Conservation (phyloP, 2,113 vertebrate species). For the Ctenodactylus gundi region DNA sequence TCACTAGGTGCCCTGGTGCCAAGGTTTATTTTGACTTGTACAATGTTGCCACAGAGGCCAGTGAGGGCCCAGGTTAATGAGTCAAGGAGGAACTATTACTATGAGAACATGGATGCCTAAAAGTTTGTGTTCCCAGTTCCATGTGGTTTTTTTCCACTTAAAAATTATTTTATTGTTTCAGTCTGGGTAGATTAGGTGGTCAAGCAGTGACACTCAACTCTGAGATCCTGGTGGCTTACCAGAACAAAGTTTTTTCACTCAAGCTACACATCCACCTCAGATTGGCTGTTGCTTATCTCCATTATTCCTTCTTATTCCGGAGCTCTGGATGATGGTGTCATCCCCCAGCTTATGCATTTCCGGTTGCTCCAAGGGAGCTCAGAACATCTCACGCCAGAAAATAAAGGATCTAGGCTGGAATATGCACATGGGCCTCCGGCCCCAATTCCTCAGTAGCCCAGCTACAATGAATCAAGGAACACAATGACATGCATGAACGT, state of each 20-base stretch:
- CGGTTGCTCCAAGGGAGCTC: background rate
- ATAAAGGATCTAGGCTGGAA: background rate
- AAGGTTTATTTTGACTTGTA: background rate
- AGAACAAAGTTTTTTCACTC: background rate
- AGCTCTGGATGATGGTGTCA: background rate
- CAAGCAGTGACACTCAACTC: background rate
- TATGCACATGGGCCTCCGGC: too few species aligned
- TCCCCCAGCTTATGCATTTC: background rate
- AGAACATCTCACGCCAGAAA: background rate
- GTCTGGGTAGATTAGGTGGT: background rate
- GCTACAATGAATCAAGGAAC: background rate
- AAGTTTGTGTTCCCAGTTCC: background rate
- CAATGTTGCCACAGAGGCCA: background rate
- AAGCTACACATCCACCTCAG: background rate
- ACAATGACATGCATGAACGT: background rate
- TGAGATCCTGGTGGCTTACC: background rate
- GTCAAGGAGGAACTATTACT: conserved; percentile 17
- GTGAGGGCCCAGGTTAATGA: background rate
- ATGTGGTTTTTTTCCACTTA: background rate
- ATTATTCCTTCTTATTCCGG: background rate
- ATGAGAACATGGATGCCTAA: background rate
- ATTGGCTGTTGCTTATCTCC: background rate
- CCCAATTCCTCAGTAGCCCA: background rate
- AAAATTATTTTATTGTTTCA: background rate
- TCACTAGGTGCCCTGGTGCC: background rate